Conservation (phyloP, 2,888 invertebrate genomes). For the Protophormia terraenovae region DNA sequence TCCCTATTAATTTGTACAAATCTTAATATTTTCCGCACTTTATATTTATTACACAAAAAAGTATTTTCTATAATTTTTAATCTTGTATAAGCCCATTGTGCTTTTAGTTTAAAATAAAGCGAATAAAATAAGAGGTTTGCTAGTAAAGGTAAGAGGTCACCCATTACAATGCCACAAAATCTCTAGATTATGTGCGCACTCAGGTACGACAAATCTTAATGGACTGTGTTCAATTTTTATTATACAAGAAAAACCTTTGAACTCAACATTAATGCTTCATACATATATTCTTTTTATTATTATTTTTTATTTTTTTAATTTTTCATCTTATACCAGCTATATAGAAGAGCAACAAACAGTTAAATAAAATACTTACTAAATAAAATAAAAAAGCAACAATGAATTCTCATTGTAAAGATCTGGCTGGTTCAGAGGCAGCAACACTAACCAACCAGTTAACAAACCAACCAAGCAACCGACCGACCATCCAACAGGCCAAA, state of each 20-base stretch:
- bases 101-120: background rate
- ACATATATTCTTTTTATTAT: slow-evolving; percentile 21
- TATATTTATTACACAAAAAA: too few species aligned
- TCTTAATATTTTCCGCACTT: too few species aligned
- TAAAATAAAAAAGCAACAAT: slow-evolving; percentile 13
- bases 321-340: slow-evolving; percentile 3
- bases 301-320: too few species aligned
- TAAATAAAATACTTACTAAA: background rate
- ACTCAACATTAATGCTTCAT: slow-evolving; percentile 65
- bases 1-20: too few species aligned
- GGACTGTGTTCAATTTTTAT: slow-evolving; percentile 75
- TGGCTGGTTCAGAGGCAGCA: background rate
- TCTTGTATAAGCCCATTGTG: slow-evolving; percentile 23
- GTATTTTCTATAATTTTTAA: too few species aligned
- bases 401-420: background rate
- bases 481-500: background rate
- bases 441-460: slow-evolving; percentile 9
- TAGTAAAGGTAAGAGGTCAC: slow-evolving; percentile 56
- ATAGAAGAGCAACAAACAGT: background rate
- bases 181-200: slow-evolving; percentile 72
- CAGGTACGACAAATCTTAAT: slow-evolving; percentile 77
- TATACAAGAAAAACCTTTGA: slow-evolving; percentile 69
- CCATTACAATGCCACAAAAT: slow-evolving; percentile 65
- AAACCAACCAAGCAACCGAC: background rate
- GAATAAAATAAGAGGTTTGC: slow-evolving; percentile 32